These are phyloP conservation scores for Ctenicera cuprea DNA, from an alignment of 2,888 invertebrate genomes.

Conservation along the genomic window DNA sequence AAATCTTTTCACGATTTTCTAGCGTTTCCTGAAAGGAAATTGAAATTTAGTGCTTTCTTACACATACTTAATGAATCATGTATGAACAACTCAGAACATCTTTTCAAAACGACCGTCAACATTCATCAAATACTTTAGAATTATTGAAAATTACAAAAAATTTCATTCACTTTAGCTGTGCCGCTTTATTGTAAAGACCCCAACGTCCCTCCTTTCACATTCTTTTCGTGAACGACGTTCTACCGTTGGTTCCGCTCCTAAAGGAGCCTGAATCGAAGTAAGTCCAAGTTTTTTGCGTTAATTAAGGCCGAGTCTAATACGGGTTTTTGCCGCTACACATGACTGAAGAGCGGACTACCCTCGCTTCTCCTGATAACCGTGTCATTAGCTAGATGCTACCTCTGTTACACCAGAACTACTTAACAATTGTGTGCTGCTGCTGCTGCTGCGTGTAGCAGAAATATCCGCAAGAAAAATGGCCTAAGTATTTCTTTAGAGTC, in stretches of 20 bases:
- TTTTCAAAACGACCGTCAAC: too few species aligned
- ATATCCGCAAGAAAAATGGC: slow-evolving; percentile 34
- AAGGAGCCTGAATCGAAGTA: slow-evolving; percentile 49
- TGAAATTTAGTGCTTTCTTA: too few species aligned
- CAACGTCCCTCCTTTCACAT: slow-evolving; percentile 48
- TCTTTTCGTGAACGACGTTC: slow-evolving; percentile 34
- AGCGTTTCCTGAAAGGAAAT: too few species aligned
- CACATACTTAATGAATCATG: too few species aligned
- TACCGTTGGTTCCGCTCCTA: slow-evolving; percentile 50
- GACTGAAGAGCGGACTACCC: slow-evolving; percentile 69
- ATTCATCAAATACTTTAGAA: not conserved
- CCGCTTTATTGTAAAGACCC: slow-evolving; percentile 36
- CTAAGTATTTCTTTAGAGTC: not conserved
- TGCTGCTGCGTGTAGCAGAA: slow-evolving; percentile 29
- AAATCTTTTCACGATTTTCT: too few species aligned
- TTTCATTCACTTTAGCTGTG: slow-evolving; percentile 22
- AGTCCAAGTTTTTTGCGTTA: slow-evolving; percentile 69
- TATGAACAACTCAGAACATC: too few species aligned
- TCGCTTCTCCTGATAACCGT: slow-evolving; percentile 62
- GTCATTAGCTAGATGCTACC: slow-evolving; percentile 61
- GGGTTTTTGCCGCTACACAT: slow-evolving; percentile 70
- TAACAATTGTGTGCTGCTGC: slow-evolving; percentile 45
- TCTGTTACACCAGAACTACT: slow-evolving; percentile 55
- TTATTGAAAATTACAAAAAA: not conserved
- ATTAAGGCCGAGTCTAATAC: slow-evolving; percentile 71